Evolutionary conservation across 2,113 vertebrate species (phyloP).

Genomic region (Felis catus): F.catus_Fca126_mat1.0 CM031419.1:215534001-215534500

Average conservation of each 20-base stretch:
- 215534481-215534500: background rate
- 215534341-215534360: background rate
- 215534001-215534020: background rate
- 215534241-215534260: background rate
- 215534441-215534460: background rate
- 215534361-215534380: background rate
- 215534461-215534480: background rate
- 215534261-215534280: too few species aligned
- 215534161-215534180: rapidly evolving
- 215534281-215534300: background rate
- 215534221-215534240: background rate
- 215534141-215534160: rapidly evolving
- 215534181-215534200: background rate
- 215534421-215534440: background rate
- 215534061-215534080: background rate
- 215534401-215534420: background rate
- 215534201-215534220: background rate
- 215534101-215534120: background rate
- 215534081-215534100: background rate
- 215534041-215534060: background rate
- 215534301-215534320: background rate
- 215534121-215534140: background rate
- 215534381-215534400: background rate
- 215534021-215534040: background rate
- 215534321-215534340: background rate